Evolutionary conservation across 92 coral and sea anemone genomes (phyloP).

Genomic region (Anthopleura xanthogrammica): DNA sequence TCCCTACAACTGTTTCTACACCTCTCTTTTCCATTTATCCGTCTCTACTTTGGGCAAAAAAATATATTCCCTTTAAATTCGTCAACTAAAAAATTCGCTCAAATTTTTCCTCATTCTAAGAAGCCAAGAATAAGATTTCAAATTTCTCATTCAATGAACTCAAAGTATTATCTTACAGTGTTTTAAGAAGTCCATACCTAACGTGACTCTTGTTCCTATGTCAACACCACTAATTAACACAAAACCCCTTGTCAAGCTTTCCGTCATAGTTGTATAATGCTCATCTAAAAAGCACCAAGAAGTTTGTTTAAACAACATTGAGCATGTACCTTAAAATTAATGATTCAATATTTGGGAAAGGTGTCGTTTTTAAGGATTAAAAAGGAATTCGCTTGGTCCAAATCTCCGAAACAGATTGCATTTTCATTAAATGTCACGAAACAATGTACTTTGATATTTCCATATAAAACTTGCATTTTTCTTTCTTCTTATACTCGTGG

Average conservation of each 20-base stretch:
- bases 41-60: too few species aligned
- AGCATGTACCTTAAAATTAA: not conserved
- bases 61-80: too few species aligned
- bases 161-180: not conserved
- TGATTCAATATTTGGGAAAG: not conserved
- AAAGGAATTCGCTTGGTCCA: not conserved
- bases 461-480: not conserved
- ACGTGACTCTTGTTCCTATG: slow-evolving; percentile 4
- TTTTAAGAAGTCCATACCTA: not conserved
- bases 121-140: not conserved
- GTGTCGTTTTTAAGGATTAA: not conserved
- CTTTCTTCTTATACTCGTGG: not conserved
- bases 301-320: not conserved
- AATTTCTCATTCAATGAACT: not conserved
- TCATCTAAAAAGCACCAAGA: not conserved
- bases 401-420: not conserved
- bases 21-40: too few species aligned
- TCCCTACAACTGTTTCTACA: too few species aligned
- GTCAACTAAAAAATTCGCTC: too few species aligned
- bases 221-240: slow-evolving; percentile 10
- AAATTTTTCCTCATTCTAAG: too few species aligned
- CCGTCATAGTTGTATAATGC: not conserved
- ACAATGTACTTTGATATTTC: not conserved
- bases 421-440: not conserved
- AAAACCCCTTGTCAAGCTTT: not conserved